phyloP scores from a whole-genome alignment of 2,113 vertebrate species.

The Pelecanus crispus region DNA sequence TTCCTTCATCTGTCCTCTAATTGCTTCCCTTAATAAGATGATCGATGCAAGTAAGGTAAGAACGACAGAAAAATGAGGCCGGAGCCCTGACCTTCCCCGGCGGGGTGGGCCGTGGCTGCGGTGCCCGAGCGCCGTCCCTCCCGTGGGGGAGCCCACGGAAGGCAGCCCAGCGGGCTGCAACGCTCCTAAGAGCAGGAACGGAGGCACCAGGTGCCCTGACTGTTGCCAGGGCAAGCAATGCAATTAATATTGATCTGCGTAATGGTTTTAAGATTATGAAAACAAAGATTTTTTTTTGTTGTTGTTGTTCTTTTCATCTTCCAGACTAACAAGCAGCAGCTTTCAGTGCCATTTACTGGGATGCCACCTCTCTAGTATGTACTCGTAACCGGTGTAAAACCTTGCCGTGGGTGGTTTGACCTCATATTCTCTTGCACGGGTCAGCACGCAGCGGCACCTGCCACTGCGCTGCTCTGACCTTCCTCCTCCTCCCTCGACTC shows the following conservation, averaged over 20 bases:
- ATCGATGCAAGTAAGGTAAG: not conserved
- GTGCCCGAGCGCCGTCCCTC: fast-evolving
- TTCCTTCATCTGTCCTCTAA: not conserved
- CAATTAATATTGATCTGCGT: not conserved
- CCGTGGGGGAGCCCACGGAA: no score
- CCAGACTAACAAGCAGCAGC: not conserved
- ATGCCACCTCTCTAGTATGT: not conserved
- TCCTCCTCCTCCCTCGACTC: not conserved
- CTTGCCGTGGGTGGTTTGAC: not conserved
- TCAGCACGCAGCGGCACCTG: not conserved
- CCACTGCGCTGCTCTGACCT: not conserved
- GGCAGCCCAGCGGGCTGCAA: not conserved
- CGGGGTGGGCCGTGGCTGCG: no score
- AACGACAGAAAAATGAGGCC: not conserved
- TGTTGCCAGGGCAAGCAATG: not conserved
- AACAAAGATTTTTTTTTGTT: not conserved
- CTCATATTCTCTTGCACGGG: no score
- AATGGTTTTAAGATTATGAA: not conserved
- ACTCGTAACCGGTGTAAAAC: not conserved
- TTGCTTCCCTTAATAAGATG: not conserved
- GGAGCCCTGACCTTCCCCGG: not conserved
- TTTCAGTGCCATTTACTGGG: not conserved
- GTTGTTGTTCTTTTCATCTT: not conserved
- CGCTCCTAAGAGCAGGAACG: not conserved
- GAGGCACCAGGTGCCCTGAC: not conserved